phyloP scores from a whole-genome alignment of 2,797 vertebrate genomes.

The Galaxias olidus region DNA sequence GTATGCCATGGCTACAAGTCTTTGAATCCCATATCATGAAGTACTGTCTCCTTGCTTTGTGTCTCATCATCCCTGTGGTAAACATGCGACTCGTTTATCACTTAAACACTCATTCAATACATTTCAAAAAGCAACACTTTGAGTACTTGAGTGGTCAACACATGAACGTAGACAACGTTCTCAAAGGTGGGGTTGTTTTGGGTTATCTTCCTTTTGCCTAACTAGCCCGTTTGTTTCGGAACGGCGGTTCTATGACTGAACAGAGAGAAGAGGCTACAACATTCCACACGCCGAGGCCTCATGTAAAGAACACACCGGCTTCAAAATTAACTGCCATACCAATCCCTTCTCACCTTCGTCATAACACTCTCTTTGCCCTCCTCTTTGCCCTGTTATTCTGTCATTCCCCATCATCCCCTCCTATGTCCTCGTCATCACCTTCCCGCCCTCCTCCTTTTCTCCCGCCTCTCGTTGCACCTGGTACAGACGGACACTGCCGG shows the following conservation, averaged over 20 bases:
- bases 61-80: no score
- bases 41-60: no score
- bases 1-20: no score
- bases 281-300: slow-evolving; percentile 9
- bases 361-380: neutral
- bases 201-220: no score
- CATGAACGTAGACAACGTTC: no score
- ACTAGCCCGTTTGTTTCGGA: no score
- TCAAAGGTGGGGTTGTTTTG: no score
- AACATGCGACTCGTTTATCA: no score
- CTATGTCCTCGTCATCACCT: slow-evolving; percentile 17
- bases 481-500: slow-evolving; percentile 23
- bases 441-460: slow-evolving; percentile 17
- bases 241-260: neutral
- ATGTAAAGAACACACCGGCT: slow-evolving; percentile 6
- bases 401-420: neutral
- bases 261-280: slow-evolving; percentile 4
- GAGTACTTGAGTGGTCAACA: no score
- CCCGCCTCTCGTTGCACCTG: slow-evolving; percentile 21
- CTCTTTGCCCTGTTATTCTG: neutral
- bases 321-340: slow-evolving; percentile 6
- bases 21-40: no score
- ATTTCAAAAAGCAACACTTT: no score
- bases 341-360: slow-evolving; percentile 21
- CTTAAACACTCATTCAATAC: no score